Evolutionary conservation across 2,113 vertebrate genomes (phyloP), one percentile per base, ranked within the genome.

Genomic region (Pygathrix nemaeus): DNA sequence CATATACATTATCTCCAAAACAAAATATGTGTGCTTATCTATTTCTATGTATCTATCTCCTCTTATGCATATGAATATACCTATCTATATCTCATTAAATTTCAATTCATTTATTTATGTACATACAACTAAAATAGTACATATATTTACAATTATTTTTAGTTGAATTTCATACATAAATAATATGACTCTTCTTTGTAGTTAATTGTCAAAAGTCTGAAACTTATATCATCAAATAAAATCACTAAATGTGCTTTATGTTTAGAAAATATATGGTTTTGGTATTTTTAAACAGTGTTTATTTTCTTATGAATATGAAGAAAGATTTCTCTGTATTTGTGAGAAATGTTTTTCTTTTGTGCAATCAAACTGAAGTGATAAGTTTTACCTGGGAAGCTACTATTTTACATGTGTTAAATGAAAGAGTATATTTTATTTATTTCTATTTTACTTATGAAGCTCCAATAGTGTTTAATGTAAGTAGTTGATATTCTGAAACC

Each of bases 311-410:
- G 25, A 32, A 59, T 85, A 45, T 95, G n/a, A 57, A 93, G 43
- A 73, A 61, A 43, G 17, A 59, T 40, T 68, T 40, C 23, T 83
- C 45, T 30, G 59, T 80, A 61, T 68, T 68, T 59, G 23, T 52
- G 23, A 20, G 45, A 84, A 25, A 66, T 64, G n/a, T 55, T 93
- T 83, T 96, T 25, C 30, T 95, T 96, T 97, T 64, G 38, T 94
- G 88, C 95, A 83, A 16, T 90, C 61, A 90, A 66, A 97, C 59
- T 40, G 96, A 81, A 64, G 92, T 38, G 30, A 97, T 96, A 27
- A 97, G 90, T 70, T 79, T 94, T 66, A 85, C 83, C 94, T 96
- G 83, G 52, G 97, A 91, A 91, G 30, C 64, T 95, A 25, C 45
- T n/a, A 90, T 81, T 93, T 92, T 16, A 38, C 20, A 73, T 73